phyloP scores from a whole-genome alignment of 2,797 vertebrate genomes.

The Nyctibius grandis region DNA sequence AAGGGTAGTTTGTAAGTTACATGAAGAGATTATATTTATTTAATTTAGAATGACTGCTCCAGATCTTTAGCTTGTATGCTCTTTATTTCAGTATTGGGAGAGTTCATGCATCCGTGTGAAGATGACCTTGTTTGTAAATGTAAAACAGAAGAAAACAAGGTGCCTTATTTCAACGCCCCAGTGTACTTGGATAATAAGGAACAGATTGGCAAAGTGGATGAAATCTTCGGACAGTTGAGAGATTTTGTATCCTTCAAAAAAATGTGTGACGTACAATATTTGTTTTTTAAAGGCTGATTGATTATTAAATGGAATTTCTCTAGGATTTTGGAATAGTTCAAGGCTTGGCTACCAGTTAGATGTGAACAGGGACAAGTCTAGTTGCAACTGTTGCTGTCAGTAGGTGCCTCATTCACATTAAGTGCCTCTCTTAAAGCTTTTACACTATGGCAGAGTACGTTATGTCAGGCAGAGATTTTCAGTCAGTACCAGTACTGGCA shows the following conservation, averaged over 20 bases:
- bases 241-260: slow-evolving; percentile 94
- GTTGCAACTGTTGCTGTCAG: neutral
- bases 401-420: neutral
- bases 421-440: neutral
- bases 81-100: slow-evolving; percentile 82
- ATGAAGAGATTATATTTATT: rapidly evolving
- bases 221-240: slow-evolving; percentile 95
- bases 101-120: slow-evolving; percentile 97
- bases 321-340: neutral
- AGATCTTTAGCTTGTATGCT: neutral
- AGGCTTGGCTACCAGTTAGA: neutral
- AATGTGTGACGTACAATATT: rapidly evolving
- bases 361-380: neutral
- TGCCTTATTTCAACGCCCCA: slow-evolving; percentile 97
- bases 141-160: slow-evolving; percentile 92
- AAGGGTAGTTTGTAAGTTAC: slow-evolving; percentile 88
- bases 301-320: neutral
- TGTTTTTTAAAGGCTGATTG: neutral
- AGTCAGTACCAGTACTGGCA: neutral
- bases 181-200: slow-evolving; percentile 98
- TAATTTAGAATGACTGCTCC: neutral
- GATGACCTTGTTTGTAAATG: slow-evolving; percentile 96
- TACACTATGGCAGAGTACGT: neutral
- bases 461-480: neutral
- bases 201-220: slow-evolving; percentile 97